Evolutionary conservation across 1,140 invertebrate species (phyloP), one percentile per base, ranked within the genome.

Genomic region (Bombus waltoni): DNA sequence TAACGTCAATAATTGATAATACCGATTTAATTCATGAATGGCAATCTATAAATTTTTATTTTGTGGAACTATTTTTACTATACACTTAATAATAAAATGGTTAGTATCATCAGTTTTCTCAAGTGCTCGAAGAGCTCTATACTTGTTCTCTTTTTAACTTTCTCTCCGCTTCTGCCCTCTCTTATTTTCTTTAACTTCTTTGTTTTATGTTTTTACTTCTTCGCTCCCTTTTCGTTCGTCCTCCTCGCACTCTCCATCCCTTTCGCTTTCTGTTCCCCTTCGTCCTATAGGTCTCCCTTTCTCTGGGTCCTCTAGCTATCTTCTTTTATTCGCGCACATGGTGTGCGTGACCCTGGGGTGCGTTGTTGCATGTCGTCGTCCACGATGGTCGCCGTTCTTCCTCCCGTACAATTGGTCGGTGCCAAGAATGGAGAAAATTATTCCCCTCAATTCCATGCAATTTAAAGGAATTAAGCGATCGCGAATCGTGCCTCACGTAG

Each of bases 361-460:
- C 86, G 87, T 85, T 77, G 89, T 92, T 92, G 88, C 91, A 89
- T 92, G 88, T 90, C 86, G 89, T 83, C 59, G 75, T 78, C 73
- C 66, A 83, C 80, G 77, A 72, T 22, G 32, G 53, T 75, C 65
- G 81, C 57, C 65, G 68, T 87, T 83, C 70, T 65, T 72, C 59
- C 80, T 90, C 88, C 89, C 87, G 90, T 90, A 88, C 93, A 92
- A 93, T 93, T 93, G 92, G 76, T 89, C 78, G 53, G 82, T 80
- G 92, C 91, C 92, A 93, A 94, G 93, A 93, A 94, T 90, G 89
- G 89, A 93, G 93, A 88, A 94, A 94, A 93, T 94, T 94, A 93
- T 94, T 93, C 92, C 90, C 92, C 92, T 93, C 93, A 94, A 94
- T 94, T 94, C 93, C 89, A 90, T 90, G 93, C 92, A 94, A 94